These are phyloP conservation scores for Scolopax bukidnonensis DNA, from an alignment of 2,797 vertebrate species.

Conservation along the genomic window DNA sequence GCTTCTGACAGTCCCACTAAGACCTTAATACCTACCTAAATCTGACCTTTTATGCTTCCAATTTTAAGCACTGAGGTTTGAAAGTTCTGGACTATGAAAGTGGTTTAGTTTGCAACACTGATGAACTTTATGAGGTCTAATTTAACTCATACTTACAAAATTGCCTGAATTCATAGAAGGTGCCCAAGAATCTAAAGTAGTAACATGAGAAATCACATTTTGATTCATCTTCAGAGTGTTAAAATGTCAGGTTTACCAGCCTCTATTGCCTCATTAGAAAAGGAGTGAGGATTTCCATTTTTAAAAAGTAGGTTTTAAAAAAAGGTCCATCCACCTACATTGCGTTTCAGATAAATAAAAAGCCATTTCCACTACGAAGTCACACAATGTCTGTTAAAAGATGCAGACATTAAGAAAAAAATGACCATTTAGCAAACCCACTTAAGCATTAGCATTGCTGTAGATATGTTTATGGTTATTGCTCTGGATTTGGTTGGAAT, in stretches of 20 bases:
- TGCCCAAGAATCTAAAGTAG: not conserved
- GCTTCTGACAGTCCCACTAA: slow-evolving; percentile 6
- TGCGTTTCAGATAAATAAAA: not conserved
- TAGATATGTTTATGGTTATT: slow-evolving; percentile 33
- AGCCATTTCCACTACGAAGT: not conserved
- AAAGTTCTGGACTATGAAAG: not conserved
- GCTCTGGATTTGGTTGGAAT: slow-evolving; percentile 34
- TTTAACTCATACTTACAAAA: not conserved
- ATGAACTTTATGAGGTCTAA: not conserved
- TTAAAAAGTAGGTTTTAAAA: not conserved
- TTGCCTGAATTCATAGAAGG: not conserved
- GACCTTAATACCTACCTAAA: not conserved
- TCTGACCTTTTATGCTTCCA: not conserved
- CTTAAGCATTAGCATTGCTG: not conserved
- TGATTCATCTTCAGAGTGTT: not conserved
- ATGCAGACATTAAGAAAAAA: not conserved
- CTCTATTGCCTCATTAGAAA: not conserved
- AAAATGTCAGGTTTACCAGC: not conserved
- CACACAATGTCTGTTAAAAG: slow-evolving; percentile 6
- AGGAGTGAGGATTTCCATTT: not conserved
- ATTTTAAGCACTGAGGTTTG: not conserved
- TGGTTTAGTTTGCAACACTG: not conserved
- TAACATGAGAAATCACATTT: not conserved
- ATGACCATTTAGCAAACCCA: slow-evolving; percentile 1
- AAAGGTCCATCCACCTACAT: not conserved